Percentiles rank a stretch among this genome's conserved stretches.
Conservation (phyloP, 92 coral and sea anemone species). For the Phenganax marumi region DNA sequence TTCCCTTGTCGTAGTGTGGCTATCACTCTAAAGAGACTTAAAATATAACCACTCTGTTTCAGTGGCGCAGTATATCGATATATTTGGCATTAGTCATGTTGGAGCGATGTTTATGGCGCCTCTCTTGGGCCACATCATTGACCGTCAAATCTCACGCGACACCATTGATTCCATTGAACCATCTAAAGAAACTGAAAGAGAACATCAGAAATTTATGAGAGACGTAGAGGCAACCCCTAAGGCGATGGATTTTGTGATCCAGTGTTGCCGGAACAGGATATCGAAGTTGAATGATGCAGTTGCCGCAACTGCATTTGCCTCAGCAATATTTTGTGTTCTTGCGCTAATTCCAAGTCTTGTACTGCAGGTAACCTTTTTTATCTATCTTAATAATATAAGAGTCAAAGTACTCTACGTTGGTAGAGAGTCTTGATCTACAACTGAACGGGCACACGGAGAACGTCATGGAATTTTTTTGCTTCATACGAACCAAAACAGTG, state of each 20-base stretch:
- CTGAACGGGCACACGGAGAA: no score
- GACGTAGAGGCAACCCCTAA: conserved; percentile 27
- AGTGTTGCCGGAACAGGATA: conserved; percentile 15
- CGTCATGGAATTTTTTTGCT: no score
- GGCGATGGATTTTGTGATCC: conserved; percentile 26
- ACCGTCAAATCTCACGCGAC: conserved; percentile 3
- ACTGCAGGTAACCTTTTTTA: conserved; percentile 12
- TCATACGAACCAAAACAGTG: no score
- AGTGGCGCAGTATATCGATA: conserved; percentile 20
- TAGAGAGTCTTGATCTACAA: no score
- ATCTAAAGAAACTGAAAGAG: conserved; percentile 12
- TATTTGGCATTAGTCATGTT: conserved; percentile 36
- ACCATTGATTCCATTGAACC: background rate
- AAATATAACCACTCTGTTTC: background rate
- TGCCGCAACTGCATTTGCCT: conserved; percentile 12
- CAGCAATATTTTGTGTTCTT: conserved; percentile 25
- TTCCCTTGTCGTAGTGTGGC: no score
- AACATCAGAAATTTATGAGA: conserved; percentile 39
- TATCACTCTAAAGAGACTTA: background rate
- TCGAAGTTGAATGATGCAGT: conserved; percentile 36
- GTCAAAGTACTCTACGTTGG: no score
- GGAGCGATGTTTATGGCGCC: conserved; percentile 26
- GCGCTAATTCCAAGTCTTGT: conserved; percentile 19
- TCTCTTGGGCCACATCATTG: conserved; percentile 23
- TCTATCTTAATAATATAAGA: background rate